phyloP scores from a whole-genome alignment of 2,888 invertebrate species.

The Timema podura region DNA sequence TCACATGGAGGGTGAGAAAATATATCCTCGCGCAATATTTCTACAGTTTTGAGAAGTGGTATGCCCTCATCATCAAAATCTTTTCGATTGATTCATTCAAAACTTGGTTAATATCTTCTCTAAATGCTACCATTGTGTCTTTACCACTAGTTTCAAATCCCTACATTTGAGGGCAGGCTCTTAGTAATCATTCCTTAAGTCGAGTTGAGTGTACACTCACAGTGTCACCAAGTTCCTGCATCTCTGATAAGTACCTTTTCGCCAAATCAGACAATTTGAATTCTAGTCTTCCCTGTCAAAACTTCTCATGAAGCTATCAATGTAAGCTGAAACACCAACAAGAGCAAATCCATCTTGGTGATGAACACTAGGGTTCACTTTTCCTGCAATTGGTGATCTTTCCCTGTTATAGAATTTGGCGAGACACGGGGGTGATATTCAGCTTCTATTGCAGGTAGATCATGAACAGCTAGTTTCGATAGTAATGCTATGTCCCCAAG shows the following conservation, averaged over 20 bases:
- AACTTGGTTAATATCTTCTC: not conserved
- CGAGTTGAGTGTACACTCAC: not conserved
- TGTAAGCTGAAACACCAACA: not conserved
- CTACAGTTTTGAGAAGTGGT: not conserved
- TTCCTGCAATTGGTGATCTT: conserved; percentile 3
- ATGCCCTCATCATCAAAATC: conserved; percentile 15
- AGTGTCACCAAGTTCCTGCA: not conserved
- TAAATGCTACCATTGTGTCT: conserved; percentile 12
- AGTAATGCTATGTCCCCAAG: no score
- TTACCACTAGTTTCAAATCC: not conserved
- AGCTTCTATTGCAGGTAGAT: no score
- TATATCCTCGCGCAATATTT: conserved; percentile 18
- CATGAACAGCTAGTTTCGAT: no score
- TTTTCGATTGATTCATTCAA: not conserved
- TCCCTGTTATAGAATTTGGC: not conserved
- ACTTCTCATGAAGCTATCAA: not conserved
- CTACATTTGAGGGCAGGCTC: conserved; percentile 13
- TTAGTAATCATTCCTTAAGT: conserved; percentile 4
- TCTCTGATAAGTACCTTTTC: not conserved
- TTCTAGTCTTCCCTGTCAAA: not conserved
- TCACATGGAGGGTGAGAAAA: not conserved
- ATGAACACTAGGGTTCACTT: not conserved
- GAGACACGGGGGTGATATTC: not conserved
- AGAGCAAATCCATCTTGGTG: not conserved
- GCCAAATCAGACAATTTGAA: not conserved